Percentiles rank a stretch among this genome's conserved stretches.
These are phyloP conservation scores for Ichneumon xanthorius DNA, from an alignment of 2,888 invertebrate species.

Conservation along the genomic window DNA sequence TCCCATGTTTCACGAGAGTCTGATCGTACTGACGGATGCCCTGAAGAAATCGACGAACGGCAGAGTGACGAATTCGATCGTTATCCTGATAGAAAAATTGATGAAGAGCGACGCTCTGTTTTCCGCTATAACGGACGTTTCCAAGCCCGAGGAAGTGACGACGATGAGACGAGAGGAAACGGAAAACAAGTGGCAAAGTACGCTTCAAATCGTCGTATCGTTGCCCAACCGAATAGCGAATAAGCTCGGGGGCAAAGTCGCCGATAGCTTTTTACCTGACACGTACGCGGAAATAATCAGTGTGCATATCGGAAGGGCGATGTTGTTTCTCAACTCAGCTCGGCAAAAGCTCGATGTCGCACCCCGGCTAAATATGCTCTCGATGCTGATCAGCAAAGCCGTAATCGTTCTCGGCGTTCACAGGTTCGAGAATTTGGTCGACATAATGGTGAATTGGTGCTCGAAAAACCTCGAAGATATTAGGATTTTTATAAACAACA, in stretches of 20 bases:
- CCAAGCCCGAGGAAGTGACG: constrained; percentile 72
- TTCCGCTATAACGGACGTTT: constrained; percentile 85
- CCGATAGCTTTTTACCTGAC: constrained; percentile 87
- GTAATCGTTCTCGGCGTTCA: constrained; percentile 86
- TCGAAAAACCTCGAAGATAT: constrained; percentile 72
- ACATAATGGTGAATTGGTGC: constrained; percentile 87
- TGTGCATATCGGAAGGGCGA: constrained; percentile 87
- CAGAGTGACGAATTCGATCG: constrained; percentile 82
- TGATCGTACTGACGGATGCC: constrained; percentile 85
- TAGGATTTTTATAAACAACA: constrained; percentile 81
- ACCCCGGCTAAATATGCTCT: constrained; percentile 85
- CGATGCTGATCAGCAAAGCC: constrained; percentile 88
- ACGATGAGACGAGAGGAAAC: constrained; percentile 73
- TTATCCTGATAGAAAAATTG: constrained; percentile 85
- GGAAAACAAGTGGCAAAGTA: constrained; percentile 85
- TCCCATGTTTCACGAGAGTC: constrained; percentile 83
- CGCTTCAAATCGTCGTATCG: constrained; percentile 88
- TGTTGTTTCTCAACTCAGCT: constrained; percentile 87
- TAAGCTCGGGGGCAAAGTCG: constrained; percentile 86
- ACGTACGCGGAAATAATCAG: constrained; percentile 87
- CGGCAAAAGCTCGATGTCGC: constrained; percentile 80
- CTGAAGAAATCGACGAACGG: constrained; percentile 84
- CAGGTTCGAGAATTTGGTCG: constrained; percentile 86
- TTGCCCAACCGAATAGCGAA: constrained; percentile 91
- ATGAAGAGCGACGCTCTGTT: constrained; percentile 87